phyloP scores from a whole-genome alignment of 2,797 vertebrate species.

The Spinus pinus region DNA sequence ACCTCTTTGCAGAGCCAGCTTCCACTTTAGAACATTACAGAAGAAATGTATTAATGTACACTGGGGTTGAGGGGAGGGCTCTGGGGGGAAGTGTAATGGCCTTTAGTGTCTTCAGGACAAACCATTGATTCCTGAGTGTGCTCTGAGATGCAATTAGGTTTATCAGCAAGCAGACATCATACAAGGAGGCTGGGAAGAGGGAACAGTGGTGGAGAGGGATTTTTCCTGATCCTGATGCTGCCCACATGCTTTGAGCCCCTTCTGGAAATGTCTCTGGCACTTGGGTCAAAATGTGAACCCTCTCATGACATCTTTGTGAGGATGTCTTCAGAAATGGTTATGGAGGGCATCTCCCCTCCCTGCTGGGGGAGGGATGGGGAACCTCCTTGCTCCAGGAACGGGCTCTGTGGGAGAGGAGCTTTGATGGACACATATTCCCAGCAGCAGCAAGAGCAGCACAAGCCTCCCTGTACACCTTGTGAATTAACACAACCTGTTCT shows the following conservation, averaged over 20 bases:
- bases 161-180: background rate
- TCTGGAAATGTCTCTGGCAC: background rate
- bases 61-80: background rate
- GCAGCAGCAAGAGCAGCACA: background rate
- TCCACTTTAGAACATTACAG: slow-evolving; percentile 64
- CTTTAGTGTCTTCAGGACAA: slow-evolving; percentile 15
- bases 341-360: background rate
- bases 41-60: slow-evolving; percentile 47
- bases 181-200: background rate
- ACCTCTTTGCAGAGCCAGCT: slow-evolving; percentile 49
- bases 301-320: background rate
- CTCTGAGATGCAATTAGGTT: slow-evolving; percentile 16
- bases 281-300: background rate
- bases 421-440: background rate
- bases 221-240: background rate
- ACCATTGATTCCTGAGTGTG: slow-evolving; percentile 43
- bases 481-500: background rate
- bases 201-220: background rate
- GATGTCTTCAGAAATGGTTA: background rate
- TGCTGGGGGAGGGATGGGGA: background rate
- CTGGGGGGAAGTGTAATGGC: slow-evolving; percentile 34
- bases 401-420: background rate
- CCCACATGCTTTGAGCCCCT: background rate
- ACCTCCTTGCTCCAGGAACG: background rate
- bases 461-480: background rate